phyloP scores from a whole-genome alignment of 2,888 invertebrate species.

The Drosophila suboccidentalis region DNA sequence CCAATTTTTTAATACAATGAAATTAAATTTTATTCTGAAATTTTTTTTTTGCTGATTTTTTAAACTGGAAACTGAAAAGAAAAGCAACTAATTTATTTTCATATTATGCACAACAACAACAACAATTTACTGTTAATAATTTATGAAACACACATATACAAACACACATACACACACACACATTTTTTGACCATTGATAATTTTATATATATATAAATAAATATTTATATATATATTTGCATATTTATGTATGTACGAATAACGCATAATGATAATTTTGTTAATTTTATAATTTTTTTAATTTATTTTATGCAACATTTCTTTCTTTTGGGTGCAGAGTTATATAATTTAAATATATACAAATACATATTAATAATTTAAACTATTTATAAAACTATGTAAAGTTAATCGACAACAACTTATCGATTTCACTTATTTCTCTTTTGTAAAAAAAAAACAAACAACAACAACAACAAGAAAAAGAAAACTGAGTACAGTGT shows the following conservation, averaged over 20 bases:
- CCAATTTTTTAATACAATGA: constrained; percentile 11
- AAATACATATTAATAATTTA: constrained; percentile 47
- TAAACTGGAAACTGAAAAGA: constrained; percentile 3
- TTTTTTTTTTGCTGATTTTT: constrained; percentile 32
- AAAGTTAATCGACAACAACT: constrained; percentile 21
- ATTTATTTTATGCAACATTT: constrained; percentile 42
- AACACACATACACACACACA: constrained; percentile 31
- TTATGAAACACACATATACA: constrained; percentile 60
- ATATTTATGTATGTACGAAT: constrained; percentile 37
- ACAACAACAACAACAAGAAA: constrained; percentile 17
- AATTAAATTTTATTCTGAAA: constrained; percentile 3
- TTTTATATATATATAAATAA: constrained; percentile 42
- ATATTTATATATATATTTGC: constrained; percentile 14
- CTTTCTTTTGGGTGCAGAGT: constrained; percentile 71
- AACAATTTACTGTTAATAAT: constrained; percentile 71
- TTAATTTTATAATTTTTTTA: constrained; percentile 58
- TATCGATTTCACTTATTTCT: constrained; percentile 12
- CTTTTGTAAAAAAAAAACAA: constrained; percentile 12
- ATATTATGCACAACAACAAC: constrained; percentile 27
- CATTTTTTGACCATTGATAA: constrained; percentile 72
- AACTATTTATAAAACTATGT: constrained; percentile 47
- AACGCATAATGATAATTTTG: constrained; percentile 56
- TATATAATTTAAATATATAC: constrained; percentile 34
- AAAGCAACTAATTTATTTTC: constrained; percentile 62
- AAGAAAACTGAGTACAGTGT: constrained; percentile 63